phyloP scores from a whole-genome alignment of 2,888 invertebrate genomes.

The Cordilura impudica region DNA sequence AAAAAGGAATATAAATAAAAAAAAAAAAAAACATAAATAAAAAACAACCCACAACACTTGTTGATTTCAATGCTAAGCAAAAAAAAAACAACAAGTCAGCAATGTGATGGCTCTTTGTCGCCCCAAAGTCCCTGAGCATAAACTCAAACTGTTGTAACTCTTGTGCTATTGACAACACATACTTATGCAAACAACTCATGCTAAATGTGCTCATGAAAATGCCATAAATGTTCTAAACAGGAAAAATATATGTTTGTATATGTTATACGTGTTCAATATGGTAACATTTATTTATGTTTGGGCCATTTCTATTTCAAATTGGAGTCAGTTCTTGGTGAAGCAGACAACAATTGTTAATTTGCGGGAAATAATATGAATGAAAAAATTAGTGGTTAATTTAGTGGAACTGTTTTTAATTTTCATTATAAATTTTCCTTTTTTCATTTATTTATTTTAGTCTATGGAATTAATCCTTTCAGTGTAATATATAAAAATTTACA shows the following conservation, averaged over 20 bases:
- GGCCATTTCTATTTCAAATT: too few relatives aligned
- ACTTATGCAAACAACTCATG: not conserved
- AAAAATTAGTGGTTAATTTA: too few relatives aligned
- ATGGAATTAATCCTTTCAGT: too few relatives aligned
- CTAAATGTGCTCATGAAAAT: too few relatives aligned
- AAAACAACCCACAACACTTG: constrained; percentile 48
- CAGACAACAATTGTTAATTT: too few relatives aligned
- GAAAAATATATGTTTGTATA: not conserved
- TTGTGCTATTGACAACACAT: not conserved
- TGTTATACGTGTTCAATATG: not conserved
- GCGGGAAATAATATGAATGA: too few relatives aligned
- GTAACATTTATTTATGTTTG: too few relatives aligned
- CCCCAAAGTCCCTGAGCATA: constrained; percentile 42
- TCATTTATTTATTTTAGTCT: too few relatives aligned
- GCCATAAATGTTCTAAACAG: not conserved
- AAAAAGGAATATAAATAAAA: constrained; percentile 11
- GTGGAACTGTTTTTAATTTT: too few relatives aligned
- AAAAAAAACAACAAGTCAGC: constrained; percentile 39
- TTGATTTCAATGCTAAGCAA: constrained; percentile 25
- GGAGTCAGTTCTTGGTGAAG: too few relatives aligned
- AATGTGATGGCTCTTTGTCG: constrained; percentile 38
- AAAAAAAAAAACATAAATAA: constrained; percentile 7
- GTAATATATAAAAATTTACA: too few relatives aligned
- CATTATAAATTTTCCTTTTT: too few relatives aligned
- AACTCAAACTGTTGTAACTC: constrained; percentile 19